Base-by-base conservation (phyloP, 2,888 invertebrate species). In the Polymixis flavicincta region DNA sequence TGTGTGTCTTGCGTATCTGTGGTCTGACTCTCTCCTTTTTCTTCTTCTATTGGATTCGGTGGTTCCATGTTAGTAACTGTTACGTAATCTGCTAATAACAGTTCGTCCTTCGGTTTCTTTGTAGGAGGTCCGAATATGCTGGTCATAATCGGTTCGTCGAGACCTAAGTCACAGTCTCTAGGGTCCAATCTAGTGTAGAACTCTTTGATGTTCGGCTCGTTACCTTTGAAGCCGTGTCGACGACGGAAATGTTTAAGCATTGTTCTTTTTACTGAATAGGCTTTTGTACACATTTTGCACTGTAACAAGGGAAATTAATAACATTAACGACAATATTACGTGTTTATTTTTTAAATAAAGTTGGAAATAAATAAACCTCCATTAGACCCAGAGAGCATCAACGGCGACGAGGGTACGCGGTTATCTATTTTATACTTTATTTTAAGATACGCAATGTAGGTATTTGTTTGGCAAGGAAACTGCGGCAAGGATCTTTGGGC, bases 251-350 rank as follows among this genome's bases (percentile, higher is more conserved):
- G 97, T 48, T 93, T 94, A 5, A 96, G 85, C 71, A 97, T 93
- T 1, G 96, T 94, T 55, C 95, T 93, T 76, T 95, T 95, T 13
- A 94, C 94, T 28, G 96, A 94, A 83, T 95, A 97, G 0, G 94
- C 92, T 87, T 97, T 97, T 5, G 95, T 92, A 83, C 97, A 97
- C 71, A 94, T 89, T 84, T 95, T 95, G 89, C 97, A 97, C 96
- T 97, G 93, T 48, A 94, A 83, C 72, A 81, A 80, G 2, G 9
- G 32, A 52, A 54, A 25, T 13, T 9, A 28, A n/a, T 25, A 25
- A 9, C 42, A 8, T 25, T 42, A n/a, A 28, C 5, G 45, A 73
- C 2, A 71, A 48, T n/a, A 55, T 32, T 14, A 28, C 2, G 14
- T 6, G 14, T 19, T 6, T 45, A 28, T 28, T 42, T 11, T 48